Evolutionary conservation across 2,888 invertebrate species (phyloP).

Genomic region (Trachelus stipa): DNA sequence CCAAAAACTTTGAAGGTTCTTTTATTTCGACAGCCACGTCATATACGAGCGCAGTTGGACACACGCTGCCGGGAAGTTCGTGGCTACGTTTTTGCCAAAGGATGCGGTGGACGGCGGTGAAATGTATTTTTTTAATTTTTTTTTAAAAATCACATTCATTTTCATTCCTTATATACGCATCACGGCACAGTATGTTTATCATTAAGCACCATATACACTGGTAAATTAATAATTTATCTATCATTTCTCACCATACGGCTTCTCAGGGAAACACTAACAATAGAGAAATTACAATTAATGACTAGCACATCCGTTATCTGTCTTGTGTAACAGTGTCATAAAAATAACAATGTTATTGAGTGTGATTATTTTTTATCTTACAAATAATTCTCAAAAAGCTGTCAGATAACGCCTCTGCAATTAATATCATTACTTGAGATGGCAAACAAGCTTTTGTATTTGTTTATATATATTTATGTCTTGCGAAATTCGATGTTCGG

Average conservation of each 20-base stretch:
- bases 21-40: conserved; percentile 6
- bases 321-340: neutral
- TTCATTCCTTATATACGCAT: neutral
- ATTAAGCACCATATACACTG: neutral
- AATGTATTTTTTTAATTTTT: neutral
- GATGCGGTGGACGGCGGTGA: neutral
- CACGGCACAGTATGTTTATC: neutral
- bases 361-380: neutral
- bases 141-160: neutral
- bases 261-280: neutral
- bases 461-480: neutral
- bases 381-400: neutral
- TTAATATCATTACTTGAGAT: neutral
- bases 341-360: neutral
- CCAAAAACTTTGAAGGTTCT: neutral
- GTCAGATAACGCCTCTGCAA: neutral
- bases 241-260: neutral
- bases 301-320: neutral
- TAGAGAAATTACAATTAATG: neutral
- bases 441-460: neutral
- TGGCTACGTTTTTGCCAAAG: neutral
- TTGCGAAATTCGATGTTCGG: neutral
- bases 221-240: neutral
- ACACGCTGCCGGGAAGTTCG: neutral
- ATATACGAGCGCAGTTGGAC: neutral